These are phyloP conservation scores for Cercocebus atys DNA, from an alignment of 2,113 vertebrate species.

Conservation along the genomic window DNA sequence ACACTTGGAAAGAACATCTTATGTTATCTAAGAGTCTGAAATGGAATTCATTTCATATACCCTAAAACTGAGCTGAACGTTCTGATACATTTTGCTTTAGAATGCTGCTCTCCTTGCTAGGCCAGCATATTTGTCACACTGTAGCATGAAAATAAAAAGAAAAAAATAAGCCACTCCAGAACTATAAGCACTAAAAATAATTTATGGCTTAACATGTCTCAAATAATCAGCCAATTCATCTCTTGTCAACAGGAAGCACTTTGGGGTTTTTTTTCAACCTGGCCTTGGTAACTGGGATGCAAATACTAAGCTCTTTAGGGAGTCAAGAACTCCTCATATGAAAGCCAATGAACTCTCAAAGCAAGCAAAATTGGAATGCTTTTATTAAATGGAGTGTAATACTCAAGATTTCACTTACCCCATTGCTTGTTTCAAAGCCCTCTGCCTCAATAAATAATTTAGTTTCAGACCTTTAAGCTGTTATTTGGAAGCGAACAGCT, in stretches of 20 bases:
- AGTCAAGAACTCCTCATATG: not conserved
- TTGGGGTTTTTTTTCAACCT: not conserved
- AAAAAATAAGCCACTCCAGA: not conserved
- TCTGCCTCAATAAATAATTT: conserved; percentile 6
- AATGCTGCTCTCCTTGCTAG: not conserved
- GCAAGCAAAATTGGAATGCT: not conserved
- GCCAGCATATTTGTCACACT: not conserved
- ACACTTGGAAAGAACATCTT: not conserved
- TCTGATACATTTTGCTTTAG: not conserved
- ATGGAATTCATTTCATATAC: not conserved
- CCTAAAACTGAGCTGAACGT: not conserved
- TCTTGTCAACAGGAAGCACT: conserved; percentile 20
- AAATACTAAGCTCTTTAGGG: not conserved
- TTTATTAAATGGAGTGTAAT: conserved; percentile 27
- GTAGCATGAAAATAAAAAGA: not conserved
- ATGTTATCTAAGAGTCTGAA: not conserved
- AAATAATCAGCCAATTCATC: not conserved
- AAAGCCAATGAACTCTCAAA: conserved; percentile 24
- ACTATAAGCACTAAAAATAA: not conserved
- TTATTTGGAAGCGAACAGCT: not conserved
- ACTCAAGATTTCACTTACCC: not conserved
- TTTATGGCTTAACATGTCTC: not conserved
- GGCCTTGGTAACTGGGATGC: not conserved
- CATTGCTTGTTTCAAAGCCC: conserved; percentile 18
- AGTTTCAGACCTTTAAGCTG: conserved; percentile 1